A percentile compares a stretch with the other conserved stretches of the same genome.
phyloP scores from a whole-genome alignment of 2,888 invertebrate species.

The Clanis bilineata region DNA sequence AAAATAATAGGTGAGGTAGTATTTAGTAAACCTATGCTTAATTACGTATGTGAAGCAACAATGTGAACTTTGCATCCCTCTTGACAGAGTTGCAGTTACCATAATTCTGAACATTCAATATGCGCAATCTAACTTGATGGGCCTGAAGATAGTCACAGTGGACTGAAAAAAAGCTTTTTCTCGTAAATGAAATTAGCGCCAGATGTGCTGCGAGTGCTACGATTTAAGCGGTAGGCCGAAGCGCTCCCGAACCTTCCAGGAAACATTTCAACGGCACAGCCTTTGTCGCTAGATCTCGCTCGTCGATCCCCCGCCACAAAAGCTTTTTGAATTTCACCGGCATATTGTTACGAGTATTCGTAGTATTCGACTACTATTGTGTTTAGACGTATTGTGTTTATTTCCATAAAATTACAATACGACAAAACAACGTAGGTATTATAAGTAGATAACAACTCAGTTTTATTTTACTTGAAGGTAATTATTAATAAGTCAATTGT shows the following conservation, averaged over 20 bases:
- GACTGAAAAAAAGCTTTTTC: background rate
- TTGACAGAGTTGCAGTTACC: too few relatives aligned
- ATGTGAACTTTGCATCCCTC: too few relatives aligned
- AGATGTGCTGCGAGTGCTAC: slow-evolving; percentile 63
- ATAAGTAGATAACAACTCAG: slow-evolving; percentile 7
- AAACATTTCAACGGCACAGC: slow-evolving; percentile 59
- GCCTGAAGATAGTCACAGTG: too few relatives aligned
- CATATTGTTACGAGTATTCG: slow-evolving; percentile 58
- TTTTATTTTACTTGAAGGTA: slow-evolving; percentile 29
- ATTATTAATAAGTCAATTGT: slow-evolving; percentile 29
- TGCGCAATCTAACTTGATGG: too few relatives aligned
- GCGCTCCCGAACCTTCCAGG: slow-evolving; percentile 72
- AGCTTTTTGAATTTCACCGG: slow-evolving; percentile 71
- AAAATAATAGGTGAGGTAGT: too few relatives aligned
- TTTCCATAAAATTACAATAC: slow-evolving; percentile 44
- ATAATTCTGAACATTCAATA: too few relatives aligned
- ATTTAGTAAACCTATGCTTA: too few relatives aligned
- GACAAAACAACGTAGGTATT: slow-evolving; percentile 21
- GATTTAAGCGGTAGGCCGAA: slow-evolving; percentile 56
- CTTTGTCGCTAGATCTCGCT: slow-evolving; percentile 50
- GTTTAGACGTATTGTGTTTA: slow-evolving; percentile 34
- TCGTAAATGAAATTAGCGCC: slow-evolving; percentile 47
- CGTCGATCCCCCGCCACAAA: slow-evolving; percentile 44
- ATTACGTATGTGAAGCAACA: too few relatives aligned
- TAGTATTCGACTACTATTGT: slow-evolving; percentile 42